Conservation (phyloP, 2,888 invertebrate genomes). For the Ochropacha duplaris region DNA sequence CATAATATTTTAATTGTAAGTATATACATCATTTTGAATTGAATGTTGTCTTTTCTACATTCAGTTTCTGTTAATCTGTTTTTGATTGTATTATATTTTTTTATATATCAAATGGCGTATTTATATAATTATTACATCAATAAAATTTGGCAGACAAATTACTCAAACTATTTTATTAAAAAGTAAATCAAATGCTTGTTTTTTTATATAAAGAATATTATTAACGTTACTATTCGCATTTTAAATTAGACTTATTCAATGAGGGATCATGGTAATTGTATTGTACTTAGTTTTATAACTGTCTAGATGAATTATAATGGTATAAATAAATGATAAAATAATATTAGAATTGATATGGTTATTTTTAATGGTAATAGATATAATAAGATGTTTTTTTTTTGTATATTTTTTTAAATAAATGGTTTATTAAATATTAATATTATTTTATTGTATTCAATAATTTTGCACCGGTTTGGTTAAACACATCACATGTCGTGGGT, state of each 20-base stretch:
- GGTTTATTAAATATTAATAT: conserved; percentile 33
- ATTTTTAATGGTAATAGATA: conserved; percentile 40
- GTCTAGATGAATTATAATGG: conserved; percentile 38
- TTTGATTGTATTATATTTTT: no score
- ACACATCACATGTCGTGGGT: no score
- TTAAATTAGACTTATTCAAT: conserved; percentile 28
- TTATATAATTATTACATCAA: no score
- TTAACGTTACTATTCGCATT: background rate
- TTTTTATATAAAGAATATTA: no score
- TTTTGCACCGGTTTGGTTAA: no score
- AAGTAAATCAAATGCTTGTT: no score
- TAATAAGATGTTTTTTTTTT: conserved; percentile 46
- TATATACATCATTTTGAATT: no score
- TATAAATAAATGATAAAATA: conserved; percentile 21
- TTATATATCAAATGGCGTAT: no score
- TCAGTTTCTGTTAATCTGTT: background rate
- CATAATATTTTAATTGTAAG: background rate
- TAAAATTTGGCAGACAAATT: no score
- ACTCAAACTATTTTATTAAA: no score
- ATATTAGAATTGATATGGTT: conserved; percentile 40
- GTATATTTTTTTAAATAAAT: conserved; percentile 51
- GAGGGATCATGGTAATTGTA: conserved; percentile 59
- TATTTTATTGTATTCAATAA: no score
- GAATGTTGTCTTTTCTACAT: background rate
- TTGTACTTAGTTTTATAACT: conserved; percentile 55